Conservation (phyloP, 2,888 invertebrate species). For the Torymus tubicola region DNA sequence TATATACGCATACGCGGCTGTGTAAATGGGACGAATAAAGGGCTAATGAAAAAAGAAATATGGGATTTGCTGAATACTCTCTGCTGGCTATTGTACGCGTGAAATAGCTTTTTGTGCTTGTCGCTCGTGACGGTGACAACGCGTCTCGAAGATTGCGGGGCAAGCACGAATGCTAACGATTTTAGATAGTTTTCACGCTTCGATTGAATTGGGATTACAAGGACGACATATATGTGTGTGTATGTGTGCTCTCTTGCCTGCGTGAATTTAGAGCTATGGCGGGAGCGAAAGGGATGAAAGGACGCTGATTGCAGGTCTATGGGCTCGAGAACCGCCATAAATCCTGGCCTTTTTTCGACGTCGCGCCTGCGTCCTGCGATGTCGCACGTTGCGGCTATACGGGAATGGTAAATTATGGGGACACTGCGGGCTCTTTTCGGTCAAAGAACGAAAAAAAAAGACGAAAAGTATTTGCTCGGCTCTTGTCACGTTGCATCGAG, state of each 20-base stretch:
- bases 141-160: background rate
- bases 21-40: constrained; percentile 20
- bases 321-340: constrained; percentile 10
- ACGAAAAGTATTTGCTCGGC: too few relatives aligned
- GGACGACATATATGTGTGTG: background rate
- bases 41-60: constrained; percentile 59
- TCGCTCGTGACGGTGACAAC: too few relatives aligned
- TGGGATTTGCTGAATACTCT: constrained; percentile 48
- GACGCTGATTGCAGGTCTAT: constrained; percentile 30
- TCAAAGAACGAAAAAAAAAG: background rate
- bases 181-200: constrained; percentile 53
- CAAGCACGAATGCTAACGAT: constrained; percentile 51
- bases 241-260: too few relatives aligned
- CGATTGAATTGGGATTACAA: constrained; percentile 49
- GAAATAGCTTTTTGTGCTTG: background rate
- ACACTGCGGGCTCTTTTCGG: background rate
- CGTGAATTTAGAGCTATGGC: constrained; percentile 43
- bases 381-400: background rate
- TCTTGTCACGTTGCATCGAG: too few relatives aligned
- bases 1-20: constrained; percentile 9
- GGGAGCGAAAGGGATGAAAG: constrained; percentile 28
- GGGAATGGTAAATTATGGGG: constrained; percentile 20
- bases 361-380: too few relatives aligned
- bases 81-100: constrained; percentile 38
- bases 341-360: constrained; percentile 4